Percentiles rank a stretch among this genome's conserved stretches.
phyloP scores from a whole-genome alignment of 2,888 invertebrate species.

The Stenodema calcarata region DNA sequence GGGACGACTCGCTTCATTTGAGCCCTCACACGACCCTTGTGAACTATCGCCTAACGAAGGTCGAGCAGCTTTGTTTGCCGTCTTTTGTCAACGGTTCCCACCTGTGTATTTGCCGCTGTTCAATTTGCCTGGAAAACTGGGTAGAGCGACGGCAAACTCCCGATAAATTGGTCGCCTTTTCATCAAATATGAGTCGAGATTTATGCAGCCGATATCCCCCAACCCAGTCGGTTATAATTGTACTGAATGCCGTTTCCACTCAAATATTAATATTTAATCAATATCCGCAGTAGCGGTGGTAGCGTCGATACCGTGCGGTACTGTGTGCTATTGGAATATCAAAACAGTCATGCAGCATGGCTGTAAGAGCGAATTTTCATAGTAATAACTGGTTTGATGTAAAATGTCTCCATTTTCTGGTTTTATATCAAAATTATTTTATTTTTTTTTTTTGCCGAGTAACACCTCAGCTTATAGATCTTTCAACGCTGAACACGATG shows the following conservation, averaged over 20 bases:
- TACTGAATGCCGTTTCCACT: neutral
- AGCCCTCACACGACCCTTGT: neutral
- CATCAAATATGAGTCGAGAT: neutral
- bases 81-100: neutral
- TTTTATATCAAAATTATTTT: too few species aligned
- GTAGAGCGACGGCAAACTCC: neutral
- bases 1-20: neutral
- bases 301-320: too few species aligned
- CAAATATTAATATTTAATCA: neutral
- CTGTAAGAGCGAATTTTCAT: too few species aligned
- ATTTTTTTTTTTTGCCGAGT: too few species aligned
- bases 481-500: too few species aligned
- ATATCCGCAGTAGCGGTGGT: too few species aligned
- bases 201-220: neutral
- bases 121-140: neutral
- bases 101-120: neutral
- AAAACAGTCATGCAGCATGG: too few species aligned
- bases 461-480: too few species aligned
- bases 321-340: too few species aligned
- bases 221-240: neutral
- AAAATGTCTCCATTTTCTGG: too few species aligned
- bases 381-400: too few species aligned
- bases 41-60: neutral
- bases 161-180: neutral
- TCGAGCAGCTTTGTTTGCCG: neutral